These are phyloP conservation scores for Columba janthina DNA, from an alignment of 2,113 vertebrate genomes.

Conservation along the genomic window DNA sequence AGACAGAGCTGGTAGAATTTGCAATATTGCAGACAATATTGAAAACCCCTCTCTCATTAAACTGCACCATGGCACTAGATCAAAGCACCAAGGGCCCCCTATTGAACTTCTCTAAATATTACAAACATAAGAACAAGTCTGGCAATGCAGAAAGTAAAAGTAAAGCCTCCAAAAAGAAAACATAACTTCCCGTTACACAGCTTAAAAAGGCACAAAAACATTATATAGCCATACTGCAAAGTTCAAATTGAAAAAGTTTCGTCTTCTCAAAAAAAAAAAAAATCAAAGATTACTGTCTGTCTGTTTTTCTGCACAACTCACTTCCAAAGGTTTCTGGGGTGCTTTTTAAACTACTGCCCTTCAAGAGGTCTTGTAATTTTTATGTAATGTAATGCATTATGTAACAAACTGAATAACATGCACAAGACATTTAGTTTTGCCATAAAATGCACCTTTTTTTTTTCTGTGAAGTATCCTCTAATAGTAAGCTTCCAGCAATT, in stretches of 20 bases:
- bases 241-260: background rate
- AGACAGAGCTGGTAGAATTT: slow-evolving; percentile 61
- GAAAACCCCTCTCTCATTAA: slow-evolving; percentile 80
- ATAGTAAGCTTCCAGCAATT: background rate
- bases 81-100: slow-evolving; percentile 94
- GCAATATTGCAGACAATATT: slow-evolving; percentile 72
- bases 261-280: background rate
- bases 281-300: background rate
- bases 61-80: slow-evolving; percentile 85
- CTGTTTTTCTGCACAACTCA: background rate
- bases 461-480: background rate
- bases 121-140: slow-evolving; percentile 81
- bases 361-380: background rate
- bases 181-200: background rate
- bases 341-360: background rate
- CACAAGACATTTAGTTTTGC: background rate
- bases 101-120: slow-evolving; percentile 92
- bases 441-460: background rate
- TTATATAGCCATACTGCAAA: background rate
- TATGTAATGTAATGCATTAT: background rate
- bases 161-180: slow-evolving; percentile 24
- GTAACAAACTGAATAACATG: background rate
- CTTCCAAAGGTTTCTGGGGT: background rate
- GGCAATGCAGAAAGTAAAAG: slow-evolving; percentile 64
- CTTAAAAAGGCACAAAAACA: background rate